phyloP scores from a whole-genome alignment of 2,113 vertebrate species.

The Laticauda laticaudata region DNA sequence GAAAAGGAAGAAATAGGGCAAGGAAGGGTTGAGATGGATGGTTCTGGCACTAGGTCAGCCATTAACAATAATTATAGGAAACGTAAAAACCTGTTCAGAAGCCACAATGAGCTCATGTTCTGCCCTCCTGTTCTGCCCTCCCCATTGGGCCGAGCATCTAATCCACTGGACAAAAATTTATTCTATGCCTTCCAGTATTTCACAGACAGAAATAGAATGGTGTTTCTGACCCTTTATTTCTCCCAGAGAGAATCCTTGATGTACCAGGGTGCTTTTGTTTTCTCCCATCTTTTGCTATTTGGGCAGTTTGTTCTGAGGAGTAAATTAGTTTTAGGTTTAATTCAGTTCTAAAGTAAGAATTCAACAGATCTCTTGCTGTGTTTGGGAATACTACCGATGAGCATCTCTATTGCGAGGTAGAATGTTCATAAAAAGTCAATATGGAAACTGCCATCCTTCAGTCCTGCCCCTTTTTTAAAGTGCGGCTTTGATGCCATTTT shows the following conservation, averaged over 20 bases:
- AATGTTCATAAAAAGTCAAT: neutral
- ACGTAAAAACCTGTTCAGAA: neutral
- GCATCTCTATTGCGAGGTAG: neutral
- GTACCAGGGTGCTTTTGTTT: neutral
- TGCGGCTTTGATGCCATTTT: neutral
- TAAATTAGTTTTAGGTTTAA: neutral
- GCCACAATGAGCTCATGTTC: constrained; percentile 5
- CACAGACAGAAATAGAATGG: neutral
- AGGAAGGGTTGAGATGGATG: neutral
- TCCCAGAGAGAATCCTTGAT: neutral
- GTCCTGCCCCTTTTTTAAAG: neutral
- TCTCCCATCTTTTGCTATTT: neutral
- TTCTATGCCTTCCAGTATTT: neutral
- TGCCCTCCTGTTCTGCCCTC: neutral
- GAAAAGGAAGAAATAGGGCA: neutral
- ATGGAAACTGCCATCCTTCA: neutral
- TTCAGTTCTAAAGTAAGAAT: neutral
- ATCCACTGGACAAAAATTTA: neutral
- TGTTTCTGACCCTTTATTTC: neutral
- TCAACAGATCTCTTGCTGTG: neutral
- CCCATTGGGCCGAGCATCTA: neutral
- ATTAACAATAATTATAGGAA: neutral
- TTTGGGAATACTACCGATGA: neutral
- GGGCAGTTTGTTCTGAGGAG: neutral
- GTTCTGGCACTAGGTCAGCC: neutral